phyloP scores from a whole-genome alignment of 2,888 invertebrate species.

The Macroteleia sp. region DNA sequence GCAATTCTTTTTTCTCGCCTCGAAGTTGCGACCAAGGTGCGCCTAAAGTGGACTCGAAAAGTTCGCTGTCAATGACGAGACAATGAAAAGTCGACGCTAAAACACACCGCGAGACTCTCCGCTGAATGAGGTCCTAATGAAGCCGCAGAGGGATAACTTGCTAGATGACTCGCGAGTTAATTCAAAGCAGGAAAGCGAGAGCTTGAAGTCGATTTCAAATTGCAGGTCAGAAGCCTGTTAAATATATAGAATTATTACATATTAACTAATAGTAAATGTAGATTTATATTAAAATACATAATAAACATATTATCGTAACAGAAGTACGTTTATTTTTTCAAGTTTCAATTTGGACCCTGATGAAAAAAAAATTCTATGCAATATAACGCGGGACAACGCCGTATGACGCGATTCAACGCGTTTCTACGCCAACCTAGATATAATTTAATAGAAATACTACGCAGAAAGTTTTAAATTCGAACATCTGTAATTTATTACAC shows the following conservation, averaged over 20 bases:
- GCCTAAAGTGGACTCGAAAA: conserved; percentile 43
- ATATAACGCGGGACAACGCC: no score
- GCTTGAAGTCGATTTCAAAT: conserved; percentile 25
- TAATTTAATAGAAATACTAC: no score
- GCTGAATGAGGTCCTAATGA: conserved; percentile 59
- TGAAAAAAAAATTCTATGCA: no score
- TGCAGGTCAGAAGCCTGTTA: conserved; percentile 4
- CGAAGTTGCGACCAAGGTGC: conserved; percentile 31
- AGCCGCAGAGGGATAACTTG: conserved; percentile 28
- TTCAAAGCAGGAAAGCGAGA: conserved; percentile 12
- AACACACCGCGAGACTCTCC: conserved; percentile 29
- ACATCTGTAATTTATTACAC: no score
- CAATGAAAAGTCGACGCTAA: conserved; percentile 52
- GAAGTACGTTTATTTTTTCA: no score
- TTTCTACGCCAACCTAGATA: no score
- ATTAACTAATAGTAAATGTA: no score
- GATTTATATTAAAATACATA: no score
- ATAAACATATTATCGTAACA: no score
- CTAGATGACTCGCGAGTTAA: conserved; percentile 37
- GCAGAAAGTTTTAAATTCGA: no score
- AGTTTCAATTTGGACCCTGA: no score
- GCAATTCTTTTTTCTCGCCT: neutral
- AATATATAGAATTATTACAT: conserved; percentile 47
- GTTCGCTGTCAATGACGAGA: conserved; percentile 44
- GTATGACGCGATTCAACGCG: no score